These are phyloP conservation scores for Amniataba percoides DNA, from an alignment of 2,797 vertebrate genomes.

Conservation along the genomic window DNA sequence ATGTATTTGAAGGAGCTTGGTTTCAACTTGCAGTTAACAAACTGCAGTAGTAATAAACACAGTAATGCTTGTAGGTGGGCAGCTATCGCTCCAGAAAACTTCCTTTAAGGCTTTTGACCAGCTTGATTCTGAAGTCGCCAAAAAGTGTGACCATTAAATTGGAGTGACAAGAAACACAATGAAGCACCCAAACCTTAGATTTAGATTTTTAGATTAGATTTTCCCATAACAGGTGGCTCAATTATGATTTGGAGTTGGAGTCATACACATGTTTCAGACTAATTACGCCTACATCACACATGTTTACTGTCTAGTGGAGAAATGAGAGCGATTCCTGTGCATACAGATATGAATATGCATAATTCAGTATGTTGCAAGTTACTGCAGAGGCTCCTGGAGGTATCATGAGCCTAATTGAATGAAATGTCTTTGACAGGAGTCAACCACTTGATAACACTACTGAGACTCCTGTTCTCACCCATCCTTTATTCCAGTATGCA, in stretches of 20 bases:
- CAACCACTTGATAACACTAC: neutral
- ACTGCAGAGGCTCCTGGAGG: neutral
- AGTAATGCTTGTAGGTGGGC: neutral
- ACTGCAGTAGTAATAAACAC: conserved; percentile 2
- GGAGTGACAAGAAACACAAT: neutral
- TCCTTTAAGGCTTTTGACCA: neutral
- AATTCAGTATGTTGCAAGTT: neutral
- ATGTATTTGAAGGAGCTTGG: conserved; percentile 10
- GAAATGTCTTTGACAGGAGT: conserved; percentile 5
- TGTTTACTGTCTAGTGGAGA: neutral
- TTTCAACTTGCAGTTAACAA: conserved; percentile 8
- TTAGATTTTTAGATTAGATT: no score
- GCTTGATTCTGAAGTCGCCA: conserved; percentile 3
- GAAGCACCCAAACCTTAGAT: neutral
- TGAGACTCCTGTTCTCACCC: neutral
- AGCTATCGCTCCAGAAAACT: conserved; percentile 15
- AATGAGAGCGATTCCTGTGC: neutral
- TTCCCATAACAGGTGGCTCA: neutral
- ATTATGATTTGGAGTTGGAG: neutral
- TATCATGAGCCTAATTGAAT: conserved; percentile 25
- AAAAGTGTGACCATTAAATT: conserved; percentile 16
- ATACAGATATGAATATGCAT: neutral
- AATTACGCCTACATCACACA: neutral
- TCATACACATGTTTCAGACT: neutral
- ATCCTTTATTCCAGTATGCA: neutral